phyloP scores from a whole-genome alignment of 2,113 vertebrate genomes.

The Ophthalmolycus amberensis region DNA sequence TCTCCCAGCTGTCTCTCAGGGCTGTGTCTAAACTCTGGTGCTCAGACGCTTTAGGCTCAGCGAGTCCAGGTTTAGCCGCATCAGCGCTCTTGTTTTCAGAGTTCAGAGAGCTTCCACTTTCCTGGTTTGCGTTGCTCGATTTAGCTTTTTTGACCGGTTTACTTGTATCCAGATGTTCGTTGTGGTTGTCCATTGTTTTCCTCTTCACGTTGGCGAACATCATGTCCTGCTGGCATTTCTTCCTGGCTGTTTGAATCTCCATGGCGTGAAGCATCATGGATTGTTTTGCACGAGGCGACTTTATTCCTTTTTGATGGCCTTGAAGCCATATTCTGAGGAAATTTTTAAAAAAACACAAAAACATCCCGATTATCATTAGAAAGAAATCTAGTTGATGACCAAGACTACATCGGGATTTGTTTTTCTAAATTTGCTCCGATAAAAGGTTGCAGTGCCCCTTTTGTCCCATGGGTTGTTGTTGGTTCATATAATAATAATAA shows the following conservation, averaged over 20 bases:
- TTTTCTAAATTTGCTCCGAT: not conserved
- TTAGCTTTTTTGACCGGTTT: slow-evolving; percentile 22
- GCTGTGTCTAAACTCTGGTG: not conserved
- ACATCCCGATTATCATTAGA: not conserved
- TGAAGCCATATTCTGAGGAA: slow-evolving; percentile 53
- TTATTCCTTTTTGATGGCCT: not conserved
- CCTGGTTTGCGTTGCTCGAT: fast-evolving
- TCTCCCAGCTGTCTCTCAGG: slow-evolving; percentile 69
- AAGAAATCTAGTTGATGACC: not conserved
- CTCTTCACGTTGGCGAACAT: slow-evolving; percentile 4
- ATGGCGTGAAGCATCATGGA: slow-evolving; percentile 7
- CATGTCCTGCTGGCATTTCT: slow-evolving; percentile 27
- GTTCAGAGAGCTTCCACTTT: slow-evolving; percentile 16
- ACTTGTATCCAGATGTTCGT: not conserved
- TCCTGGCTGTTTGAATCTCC: slow-evolving; percentile 28
- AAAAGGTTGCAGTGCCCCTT: too few relatives aligned
- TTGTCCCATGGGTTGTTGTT: not conserved
- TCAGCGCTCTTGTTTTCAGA: not conserved
- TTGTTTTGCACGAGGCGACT: slow-evolving; percentile 36
- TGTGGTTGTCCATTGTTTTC: slow-evolving; percentile 7
- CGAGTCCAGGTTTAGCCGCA: not conserved
- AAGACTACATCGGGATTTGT: not conserved
- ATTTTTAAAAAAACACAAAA: not conserved
- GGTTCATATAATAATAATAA: too few relatives aligned
- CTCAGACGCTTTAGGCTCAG: not conserved